Evolutionary conservation across 2,113 vertebrate genomes (phyloP).

Genomic region (Atherinomorus stipes): DNA sequence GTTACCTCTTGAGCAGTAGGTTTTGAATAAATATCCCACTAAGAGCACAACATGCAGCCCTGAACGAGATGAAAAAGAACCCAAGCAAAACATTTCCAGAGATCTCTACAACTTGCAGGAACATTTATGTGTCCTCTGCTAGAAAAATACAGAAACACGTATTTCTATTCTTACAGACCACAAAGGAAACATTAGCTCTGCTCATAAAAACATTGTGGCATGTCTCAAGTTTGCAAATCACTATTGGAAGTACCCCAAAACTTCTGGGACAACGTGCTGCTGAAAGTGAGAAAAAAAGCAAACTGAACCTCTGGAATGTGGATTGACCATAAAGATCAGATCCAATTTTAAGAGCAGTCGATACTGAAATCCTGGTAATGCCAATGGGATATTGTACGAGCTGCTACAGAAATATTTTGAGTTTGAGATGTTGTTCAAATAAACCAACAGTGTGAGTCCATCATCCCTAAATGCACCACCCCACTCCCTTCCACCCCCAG

Average conservation of each 20-base stretch:
- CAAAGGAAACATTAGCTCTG: not conserved
- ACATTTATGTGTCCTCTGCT: not conserved
- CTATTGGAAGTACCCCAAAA: too few species aligned
- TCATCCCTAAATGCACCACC: not conserved
- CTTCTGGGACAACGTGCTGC: too few species aligned
- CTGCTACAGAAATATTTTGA: not conserved
- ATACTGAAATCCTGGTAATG: too few species aligned
- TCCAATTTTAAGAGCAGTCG: too few species aligned
- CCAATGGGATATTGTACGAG: not conserved
- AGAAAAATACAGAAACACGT: not conserved
- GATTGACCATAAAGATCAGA: too few species aligned
- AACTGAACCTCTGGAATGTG: too few species aligned
- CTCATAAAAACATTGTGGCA: too few species aligned
- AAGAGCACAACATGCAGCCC: not conserved
- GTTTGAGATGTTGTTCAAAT: not conserved
- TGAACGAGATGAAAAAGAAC: not conserved
- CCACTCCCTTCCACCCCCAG: too few species aligned
- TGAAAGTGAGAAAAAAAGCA: too few species aligned
- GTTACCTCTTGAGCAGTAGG: not conserved
- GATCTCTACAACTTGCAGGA: not conserved
- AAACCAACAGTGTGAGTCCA: not conserved
- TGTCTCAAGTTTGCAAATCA: too few species aligned
- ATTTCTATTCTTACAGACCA: not conserved
- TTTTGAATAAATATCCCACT: not conserved
- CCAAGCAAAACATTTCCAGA: not conserved